Evolutionary conservation across 2,888 invertebrate genomes (phyloP).

Genomic region (Pelosia muscerda): DNA sequence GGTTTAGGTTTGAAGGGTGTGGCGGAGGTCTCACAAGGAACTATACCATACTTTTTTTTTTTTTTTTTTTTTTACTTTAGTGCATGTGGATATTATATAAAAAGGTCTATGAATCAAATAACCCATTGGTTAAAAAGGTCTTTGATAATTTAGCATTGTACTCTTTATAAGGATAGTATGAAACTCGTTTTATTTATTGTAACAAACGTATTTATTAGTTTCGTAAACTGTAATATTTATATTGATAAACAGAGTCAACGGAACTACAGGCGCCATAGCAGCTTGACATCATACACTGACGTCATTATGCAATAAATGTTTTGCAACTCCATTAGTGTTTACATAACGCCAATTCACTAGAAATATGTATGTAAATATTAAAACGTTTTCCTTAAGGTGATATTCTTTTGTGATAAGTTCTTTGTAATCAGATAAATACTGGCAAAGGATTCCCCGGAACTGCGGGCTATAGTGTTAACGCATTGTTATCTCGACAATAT

Average conservation of each 20-base stretch:
- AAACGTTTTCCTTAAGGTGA: slow-evolving; percentile 18
- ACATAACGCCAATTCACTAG: slow-evolving; percentile 18
- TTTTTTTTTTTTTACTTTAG: too few relatives aligned
- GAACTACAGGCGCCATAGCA: slow-evolving; percentile 5
- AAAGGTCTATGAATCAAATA: too few relatives aligned
- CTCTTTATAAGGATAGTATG: too few relatives aligned
- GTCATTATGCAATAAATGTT: slow-evolving; percentile 23
- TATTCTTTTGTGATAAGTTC: slow-evolving; percentile 11
- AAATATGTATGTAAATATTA: slow-evolving; percentile 15
- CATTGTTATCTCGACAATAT: slow-evolving; percentile 1
- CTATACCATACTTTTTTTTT: too few relatives aligned
- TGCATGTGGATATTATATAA: too few relatives aligned
- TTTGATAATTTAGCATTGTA: too few relatives aligned
- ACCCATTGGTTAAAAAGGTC: too few relatives aligned
- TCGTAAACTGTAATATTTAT: slow-evolving; percentile 1
- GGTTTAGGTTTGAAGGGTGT: too few relatives aligned
- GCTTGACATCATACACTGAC: slow-evolving; percentile 24
- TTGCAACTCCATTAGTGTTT: slow-evolving; percentile 16
- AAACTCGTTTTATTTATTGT: too few relatives aligned
- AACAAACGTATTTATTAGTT: not conserved
- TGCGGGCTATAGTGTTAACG: not conserved
- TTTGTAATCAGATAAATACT: slow-evolving; percentile 8
- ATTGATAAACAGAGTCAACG: slow-evolving; percentile 1
- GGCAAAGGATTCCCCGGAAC: slow-evolving; percentile 13
- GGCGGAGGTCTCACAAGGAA: too few relatives aligned